These are phyloP conservation scores for Popillia japonica DNA, from an alignment of 1,140 invertebrate species.

Conservation along the genomic window DNA sequence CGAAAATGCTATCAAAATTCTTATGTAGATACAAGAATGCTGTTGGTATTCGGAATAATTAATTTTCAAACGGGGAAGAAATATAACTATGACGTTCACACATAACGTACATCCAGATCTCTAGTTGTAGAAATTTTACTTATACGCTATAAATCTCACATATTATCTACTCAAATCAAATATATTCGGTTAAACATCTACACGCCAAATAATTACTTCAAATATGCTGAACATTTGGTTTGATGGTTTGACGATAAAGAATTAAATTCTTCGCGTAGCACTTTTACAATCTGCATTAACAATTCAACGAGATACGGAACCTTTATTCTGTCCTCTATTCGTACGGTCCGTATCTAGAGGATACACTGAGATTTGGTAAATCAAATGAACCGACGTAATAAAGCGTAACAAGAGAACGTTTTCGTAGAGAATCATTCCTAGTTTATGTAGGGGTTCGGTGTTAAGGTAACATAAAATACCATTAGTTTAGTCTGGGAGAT, in stretches of 20 bases:
- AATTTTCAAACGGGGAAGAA: too few relatives aligned
- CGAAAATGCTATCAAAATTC: too few relatives aligned
- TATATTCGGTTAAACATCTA: too few relatives aligned
- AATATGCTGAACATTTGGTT: too few relatives aligned
- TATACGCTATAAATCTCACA: too few relatives aligned
- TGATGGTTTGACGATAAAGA: conserved; percentile 1
- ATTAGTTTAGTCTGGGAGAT: conserved; percentile 16
- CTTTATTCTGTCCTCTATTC: not conserved
- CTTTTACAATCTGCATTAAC: conserved; percentile 21
- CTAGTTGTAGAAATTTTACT: too few relatives aligned
- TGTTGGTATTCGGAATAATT: too few relatives aligned
- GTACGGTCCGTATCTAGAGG: not conserved
- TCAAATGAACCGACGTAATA: conserved; percentile 21
- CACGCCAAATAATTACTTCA: too few relatives aligned
- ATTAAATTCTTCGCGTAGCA: conserved; percentile 11
- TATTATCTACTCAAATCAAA: too few relatives aligned
- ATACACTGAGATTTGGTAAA: conserved; percentile 27
- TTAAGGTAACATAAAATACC: conserved; percentile 25
- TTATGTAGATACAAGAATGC: too few relatives aligned
- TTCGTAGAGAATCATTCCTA: conserved; percentile 15
- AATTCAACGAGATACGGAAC: conserved; percentile 15
- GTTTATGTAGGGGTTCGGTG: conserved; percentile 21
- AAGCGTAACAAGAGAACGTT: conserved; percentile 29
- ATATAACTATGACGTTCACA: too few relatives aligned
- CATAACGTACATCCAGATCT: too few relatives aligned